These are phyloP conservation scores for Prolemur simus DNA, from an alignment of 2,113 vertebrate genomes.

Conservation along the genomic window DNA sequence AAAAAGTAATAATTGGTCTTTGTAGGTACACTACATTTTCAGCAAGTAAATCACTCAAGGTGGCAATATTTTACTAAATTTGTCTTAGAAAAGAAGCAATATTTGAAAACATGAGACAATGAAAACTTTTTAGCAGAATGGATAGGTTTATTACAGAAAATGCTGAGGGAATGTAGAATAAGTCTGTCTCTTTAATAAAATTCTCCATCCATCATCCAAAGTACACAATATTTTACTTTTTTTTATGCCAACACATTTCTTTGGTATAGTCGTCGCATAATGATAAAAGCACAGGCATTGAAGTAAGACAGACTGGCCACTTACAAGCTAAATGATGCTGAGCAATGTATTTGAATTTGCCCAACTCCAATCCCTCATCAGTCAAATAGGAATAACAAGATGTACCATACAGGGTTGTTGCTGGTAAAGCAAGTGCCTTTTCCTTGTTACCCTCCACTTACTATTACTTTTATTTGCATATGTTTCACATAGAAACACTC, in stretches of 20 bases:
- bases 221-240: background rate
- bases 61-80: constrained; percentile 6
- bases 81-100: background rate
- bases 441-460: background rate
- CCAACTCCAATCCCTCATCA: background rate
- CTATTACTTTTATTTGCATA: background rate
- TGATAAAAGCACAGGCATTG: background rate
- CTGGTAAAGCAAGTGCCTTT: background rate
- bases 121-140: background rate
- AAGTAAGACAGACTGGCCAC: background rate
- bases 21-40: background rate
- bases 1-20: background rate
- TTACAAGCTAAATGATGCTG: background rate
- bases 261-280: background rate
- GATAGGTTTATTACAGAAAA: background rate
- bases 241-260: background rate
- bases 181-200: constrained; percentile 5
- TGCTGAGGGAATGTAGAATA: constrained; percentile 12
- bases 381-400: background rate
- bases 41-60: background rate
- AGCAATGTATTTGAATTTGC: background rate
- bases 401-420: background rate
- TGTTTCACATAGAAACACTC: background rate
- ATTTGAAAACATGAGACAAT: background rate
- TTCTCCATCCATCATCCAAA: background rate